Base-by-base conservation (phyloP, 2,888 invertebrate genomes). In the Cyclophora albipunctata region DNA sequence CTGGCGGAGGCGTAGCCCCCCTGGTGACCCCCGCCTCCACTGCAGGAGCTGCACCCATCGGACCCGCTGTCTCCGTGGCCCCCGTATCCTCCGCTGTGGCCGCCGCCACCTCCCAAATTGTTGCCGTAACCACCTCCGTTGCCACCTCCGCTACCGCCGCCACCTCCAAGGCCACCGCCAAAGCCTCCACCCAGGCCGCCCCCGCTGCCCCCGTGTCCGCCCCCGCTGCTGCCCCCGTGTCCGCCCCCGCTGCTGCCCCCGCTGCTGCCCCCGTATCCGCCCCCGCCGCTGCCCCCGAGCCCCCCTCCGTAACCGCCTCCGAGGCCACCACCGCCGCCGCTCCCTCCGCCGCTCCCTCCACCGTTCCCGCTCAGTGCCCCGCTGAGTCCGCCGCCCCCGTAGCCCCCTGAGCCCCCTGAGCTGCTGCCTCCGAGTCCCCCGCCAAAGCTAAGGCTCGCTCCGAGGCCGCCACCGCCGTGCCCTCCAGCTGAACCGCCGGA, bases 1-100 rank as follows among this genome's bases (percentile, higher is more conserved):
- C 68, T 79, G n/a, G 81, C 77, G 0, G 77, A 73, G 0, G 76
- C 71, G 42, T 63, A 74, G 0, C 73, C 71, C 1, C 65, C 72
- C 20, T 20, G 20, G 20, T 20, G 20, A 3, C 71, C 66, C 37
- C 71, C 67, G 4, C 60, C 60, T 20, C 58, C 51, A 4, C 58
- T 51, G 3, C 62, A 59, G 43, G 59, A 57, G n/a, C 40, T 45
- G 7, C 61, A 58, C 4, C 54, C 42, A 34, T 40, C 7, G 4
- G 7, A n/a, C n/a, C 42, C 42, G 7, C 7, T 7, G 42, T 62
- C 50, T 35, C 60, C 50, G 35, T 55, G 20, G 35, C 45, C 53
- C 34, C 52, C 52, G 33, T 34, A 42, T 20, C 33, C 50, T 34
- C 48, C 51, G 7, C 42, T 7, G 4, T 20, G 4, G 42, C 42